Conservation (phyloP, 2,113 vertebrate genomes). For the Neogale vison region DNA sequence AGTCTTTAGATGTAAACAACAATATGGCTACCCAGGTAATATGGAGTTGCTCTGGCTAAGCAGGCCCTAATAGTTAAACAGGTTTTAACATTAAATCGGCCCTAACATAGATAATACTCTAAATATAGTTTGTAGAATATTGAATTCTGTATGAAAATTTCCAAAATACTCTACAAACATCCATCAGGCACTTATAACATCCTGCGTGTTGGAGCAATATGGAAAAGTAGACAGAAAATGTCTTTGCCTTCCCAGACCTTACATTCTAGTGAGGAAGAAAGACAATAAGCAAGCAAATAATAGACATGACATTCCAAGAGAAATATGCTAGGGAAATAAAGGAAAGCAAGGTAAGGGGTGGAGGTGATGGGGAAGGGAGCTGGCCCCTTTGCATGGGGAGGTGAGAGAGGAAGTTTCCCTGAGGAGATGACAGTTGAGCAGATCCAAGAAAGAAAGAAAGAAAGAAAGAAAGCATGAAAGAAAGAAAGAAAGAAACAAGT, state of each 20-base stretch:
- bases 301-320: not conserved
- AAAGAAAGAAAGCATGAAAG: too few relatives aligned
- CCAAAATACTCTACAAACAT: not conserved
- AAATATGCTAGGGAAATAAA: not conserved
- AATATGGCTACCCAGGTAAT: too few relatives aligned
- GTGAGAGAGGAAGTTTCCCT: not conserved
- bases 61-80: too few relatives aligned
- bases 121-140: not conserved
- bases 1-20: too few relatives aligned
- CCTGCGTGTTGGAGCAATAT: not conserved
- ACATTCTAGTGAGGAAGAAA: not conserved
- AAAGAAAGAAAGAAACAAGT: not conserved
- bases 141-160: not conserved
- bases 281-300: not conserved
- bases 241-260: not conserved
- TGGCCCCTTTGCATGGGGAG: fast-evolving
- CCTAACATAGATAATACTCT: not conserved
- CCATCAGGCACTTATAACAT: not conserved
- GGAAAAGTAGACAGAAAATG: not conserved
- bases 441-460: not conserved
- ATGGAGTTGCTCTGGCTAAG: too few relatives aligned
- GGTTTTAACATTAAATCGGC: too few relatives aligned
- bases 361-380: not conserved
- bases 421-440: not conserved
- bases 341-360: not conserved